A percentile compares a stretch with the other conserved stretches of the same genome.
phyloP scores from a whole-genome alignment of 2,113 vertebrate genomes.

The Dromaius novaehollandiae region DNA sequence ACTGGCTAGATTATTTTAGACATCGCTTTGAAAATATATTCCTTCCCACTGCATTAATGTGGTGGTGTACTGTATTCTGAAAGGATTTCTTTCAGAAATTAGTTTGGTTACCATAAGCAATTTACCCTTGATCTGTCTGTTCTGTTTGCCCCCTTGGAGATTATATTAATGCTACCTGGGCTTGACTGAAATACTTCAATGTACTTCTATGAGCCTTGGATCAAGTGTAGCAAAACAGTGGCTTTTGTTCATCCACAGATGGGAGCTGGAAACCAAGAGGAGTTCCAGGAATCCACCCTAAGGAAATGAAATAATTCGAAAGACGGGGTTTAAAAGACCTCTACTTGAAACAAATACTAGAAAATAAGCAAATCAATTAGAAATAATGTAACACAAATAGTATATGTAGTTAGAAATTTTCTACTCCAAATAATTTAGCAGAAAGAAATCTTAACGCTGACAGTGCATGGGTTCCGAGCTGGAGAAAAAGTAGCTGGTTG shows the following conservation, averaged over 20 bases:
- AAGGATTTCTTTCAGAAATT: neutral
- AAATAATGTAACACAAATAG: neutral
- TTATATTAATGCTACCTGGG: neutral
- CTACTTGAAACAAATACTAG: neutral
- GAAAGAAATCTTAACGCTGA: neutral
- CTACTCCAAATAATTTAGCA: neutral
- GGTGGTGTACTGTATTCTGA: neutral
- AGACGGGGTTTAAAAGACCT: neutral
- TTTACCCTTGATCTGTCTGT: neutral
- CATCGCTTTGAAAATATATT: neutral
- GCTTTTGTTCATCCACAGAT: neutral
- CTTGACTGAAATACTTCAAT: neutral
- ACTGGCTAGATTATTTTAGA: neutral
- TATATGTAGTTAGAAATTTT: neutral
- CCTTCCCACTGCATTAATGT: neutral
- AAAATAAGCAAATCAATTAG: neutral
- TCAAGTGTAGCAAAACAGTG: neutral
- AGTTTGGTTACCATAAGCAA: fast-evolving
- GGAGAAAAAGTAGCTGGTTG: neutral
- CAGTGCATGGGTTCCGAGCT: fast-evolving
- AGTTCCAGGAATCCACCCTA: neutral
- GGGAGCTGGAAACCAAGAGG: neutral
- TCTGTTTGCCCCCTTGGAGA: neutral
- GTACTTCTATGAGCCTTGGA: neutral
- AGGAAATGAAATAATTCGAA: neutral